Percentiles rank a stretch among this genome's conserved stretches.
Conservation (phyloP, 2,797 vertebrate genomes). For the Poeciliopsis gracilis region DNA sequence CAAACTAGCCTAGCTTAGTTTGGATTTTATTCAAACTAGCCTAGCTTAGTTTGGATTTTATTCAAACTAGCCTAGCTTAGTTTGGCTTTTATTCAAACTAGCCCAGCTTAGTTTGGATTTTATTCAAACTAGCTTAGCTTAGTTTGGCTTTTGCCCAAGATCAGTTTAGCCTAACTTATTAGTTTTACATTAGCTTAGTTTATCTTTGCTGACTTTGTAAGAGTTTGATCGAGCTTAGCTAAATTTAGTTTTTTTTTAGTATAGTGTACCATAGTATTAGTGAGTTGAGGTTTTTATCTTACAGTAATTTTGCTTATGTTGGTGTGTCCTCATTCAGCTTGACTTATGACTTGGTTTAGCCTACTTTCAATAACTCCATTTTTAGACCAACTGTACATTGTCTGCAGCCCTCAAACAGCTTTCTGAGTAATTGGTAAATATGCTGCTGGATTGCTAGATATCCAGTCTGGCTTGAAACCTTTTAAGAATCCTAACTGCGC, state of each 20-base stretch:
- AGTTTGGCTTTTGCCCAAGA: not conserved
- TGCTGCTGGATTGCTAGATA: not conserved
- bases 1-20: too few species aligned
- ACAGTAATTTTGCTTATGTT: not conserved
- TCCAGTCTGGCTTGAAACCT: not conserved
- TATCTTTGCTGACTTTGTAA: not conserved
- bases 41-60: too few species aligned
- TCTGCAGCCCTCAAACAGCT: not conserved
- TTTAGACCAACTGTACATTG: not conserved
- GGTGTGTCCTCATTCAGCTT: not conserved
- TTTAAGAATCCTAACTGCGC: not conserved
- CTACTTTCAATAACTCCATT: not conserved
- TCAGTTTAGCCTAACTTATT: not conserved
- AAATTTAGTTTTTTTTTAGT: not conserved
- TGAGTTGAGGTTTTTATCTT: not conserved
- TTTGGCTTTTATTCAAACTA: too few species aligned
- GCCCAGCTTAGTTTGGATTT: too few species aligned
- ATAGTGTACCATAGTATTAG: not conserved
- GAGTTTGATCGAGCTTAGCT: not conserved
- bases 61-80: too few species aligned
- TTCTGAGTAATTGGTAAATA: not conserved
- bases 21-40: too few species aligned
- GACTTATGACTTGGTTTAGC: not conserved
- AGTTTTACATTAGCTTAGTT: not conserved
- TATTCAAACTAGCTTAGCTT: not conserved